Percentiles rank a stretch among this genome's conserved stretches.
Evolutionary conservation across 2,888 invertebrate genomes (phyloP).

Genomic region (Myathropa florea): DNA sequence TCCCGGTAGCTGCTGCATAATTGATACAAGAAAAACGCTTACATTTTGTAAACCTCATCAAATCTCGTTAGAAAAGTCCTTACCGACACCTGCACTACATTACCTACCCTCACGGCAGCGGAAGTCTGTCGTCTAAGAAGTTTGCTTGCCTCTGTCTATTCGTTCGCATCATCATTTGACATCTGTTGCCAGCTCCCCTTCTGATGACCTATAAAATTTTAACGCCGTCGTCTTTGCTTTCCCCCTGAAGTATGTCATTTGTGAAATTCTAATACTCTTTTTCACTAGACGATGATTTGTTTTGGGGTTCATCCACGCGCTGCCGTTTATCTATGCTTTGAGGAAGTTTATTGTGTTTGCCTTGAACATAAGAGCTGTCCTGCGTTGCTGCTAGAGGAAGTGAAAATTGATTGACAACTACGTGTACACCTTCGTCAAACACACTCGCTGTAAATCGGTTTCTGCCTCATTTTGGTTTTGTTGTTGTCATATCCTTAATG

Average conservation of each 20-base stretch:
- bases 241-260: constrained; percentile 13
- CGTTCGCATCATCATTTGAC: constrained; percentile 11
- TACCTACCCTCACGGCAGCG: not conserved
- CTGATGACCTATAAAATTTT: constrained; percentile 14
- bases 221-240: not conserved
- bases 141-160: not conserved
- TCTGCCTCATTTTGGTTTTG: not conserved
- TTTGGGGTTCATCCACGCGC: not conserved
- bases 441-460: not conserved
- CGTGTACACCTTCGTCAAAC: constrained; percentile 7
- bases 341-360: not conserved
- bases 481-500: not conserved
- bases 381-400: not conserved
- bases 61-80: not conserved
- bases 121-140: not conserved
- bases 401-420: constrained; percentile 16
- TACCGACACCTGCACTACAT: not conserved
- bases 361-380: not conserved
- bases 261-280: constrained; percentile 5
- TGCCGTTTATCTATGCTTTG: not conserved
- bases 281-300: not conserved
- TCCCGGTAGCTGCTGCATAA: not conserved
- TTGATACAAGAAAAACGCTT: not conserved
- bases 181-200: constrained; percentile 1
- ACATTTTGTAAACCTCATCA: not conserved